Evolutionary conservation across 2,113 vertebrate species (phyloP).

Genomic region (Piaya cayana): DNA sequence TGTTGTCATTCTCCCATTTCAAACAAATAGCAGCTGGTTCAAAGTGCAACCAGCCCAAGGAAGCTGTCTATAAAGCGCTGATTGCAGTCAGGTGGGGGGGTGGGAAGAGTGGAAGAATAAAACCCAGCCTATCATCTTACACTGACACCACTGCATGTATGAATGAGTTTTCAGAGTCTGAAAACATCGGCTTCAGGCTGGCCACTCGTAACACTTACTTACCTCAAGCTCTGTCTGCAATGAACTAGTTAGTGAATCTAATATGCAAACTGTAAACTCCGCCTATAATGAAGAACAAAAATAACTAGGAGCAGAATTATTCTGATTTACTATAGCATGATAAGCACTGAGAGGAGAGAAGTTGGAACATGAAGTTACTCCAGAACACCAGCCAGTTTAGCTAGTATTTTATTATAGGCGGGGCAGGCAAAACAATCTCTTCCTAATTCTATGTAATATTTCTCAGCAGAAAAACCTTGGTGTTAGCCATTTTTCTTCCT

Average conservation of each 20-base stretch:
- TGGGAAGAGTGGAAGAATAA: neutral
- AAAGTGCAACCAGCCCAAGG: neutral
- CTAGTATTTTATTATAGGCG: slow-evolving; percentile 34
- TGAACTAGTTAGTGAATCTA: neutral
- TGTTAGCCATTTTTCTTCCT: neutral
- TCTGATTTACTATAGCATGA: neutral
- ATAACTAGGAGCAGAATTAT: slow-evolving; percentile 5
- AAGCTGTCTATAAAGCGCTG: neutral
- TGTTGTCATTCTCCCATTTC: neutral
- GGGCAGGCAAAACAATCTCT: slow-evolving; percentile 36
- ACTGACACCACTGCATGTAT: neutral
- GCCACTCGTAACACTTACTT: neutral
- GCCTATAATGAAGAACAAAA: neutral
- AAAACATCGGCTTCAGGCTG: neutral
- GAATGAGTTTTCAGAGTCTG: neutral
- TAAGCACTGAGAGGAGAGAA: slow-evolving; percentile 1
- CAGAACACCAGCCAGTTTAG: slow-evolving; percentile 42
- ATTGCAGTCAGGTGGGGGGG: rapidly evolving
- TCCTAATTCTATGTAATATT: neutral
- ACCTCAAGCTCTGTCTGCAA: neutral
- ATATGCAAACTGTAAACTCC: neutral
- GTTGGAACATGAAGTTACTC: slow-evolving; percentile 11
- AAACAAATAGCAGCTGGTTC: neutral
- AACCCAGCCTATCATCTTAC: neutral
- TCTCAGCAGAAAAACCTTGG: neutral